phyloP scores from a whole-genome alignment of 2,888 invertebrate genomes.

The Trilocha varians region DNA sequence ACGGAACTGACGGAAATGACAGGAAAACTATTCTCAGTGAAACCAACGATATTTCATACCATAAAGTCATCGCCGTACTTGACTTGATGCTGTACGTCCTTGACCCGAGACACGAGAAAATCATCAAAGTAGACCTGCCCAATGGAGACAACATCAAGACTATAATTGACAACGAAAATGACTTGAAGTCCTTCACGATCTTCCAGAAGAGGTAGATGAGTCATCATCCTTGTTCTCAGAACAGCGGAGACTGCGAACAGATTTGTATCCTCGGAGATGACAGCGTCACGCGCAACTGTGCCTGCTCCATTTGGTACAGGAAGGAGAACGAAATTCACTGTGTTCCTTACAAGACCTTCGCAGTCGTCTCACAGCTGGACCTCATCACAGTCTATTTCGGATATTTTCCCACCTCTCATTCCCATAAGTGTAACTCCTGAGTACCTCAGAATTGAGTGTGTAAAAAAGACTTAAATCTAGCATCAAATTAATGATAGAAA shows the following conservation, averaged over 20 bases:
- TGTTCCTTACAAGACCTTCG: slow-evolving; percentile 88
- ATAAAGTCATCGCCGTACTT: slow-evolving; percentile 86
- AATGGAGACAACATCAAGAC: slow-evolving; percentile 83
- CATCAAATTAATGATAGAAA: too few species aligned
- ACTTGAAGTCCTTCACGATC: slow-evolving; percentile 88
- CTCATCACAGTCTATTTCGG: too few species aligned
- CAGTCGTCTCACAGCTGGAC: slow-evolving; percentile 92
- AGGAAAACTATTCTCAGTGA: slow-evolving; percentile 78
- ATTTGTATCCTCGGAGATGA: slow-evolving; percentile 88
- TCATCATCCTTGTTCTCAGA: slow-evolving; percentile 87
- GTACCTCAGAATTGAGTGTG: too few species aligned
- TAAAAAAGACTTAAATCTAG: too few species aligned
- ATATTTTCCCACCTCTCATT: too few species aligned
- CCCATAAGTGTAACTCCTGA: too few species aligned
- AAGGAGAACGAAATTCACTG: slow-evolving; percentile 85
- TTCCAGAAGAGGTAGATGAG: slow-evolving; percentile 87
- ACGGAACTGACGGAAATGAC: slow-evolving; percentile 82
- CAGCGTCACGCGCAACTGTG: slow-evolving; percentile 84
- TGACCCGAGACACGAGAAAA: slow-evolving; percentile 91
- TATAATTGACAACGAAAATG: slow-evolving; percentile 88
- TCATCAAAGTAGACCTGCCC: slow-evolving; percentile 87
- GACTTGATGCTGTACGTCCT: slow-evolving; percentile 88
- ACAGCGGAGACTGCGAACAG: slow-evolving; percentile 95
- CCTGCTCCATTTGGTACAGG: slow-evolving; percentile 92
- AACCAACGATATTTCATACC: slow-evolving; percentile 80